Evolutionary conservation across 64 coral and sea anemone species (phyloP), one percentile per base, ranked within the genome.

Genomic region (Cladopsammia gracilis): DNA sequence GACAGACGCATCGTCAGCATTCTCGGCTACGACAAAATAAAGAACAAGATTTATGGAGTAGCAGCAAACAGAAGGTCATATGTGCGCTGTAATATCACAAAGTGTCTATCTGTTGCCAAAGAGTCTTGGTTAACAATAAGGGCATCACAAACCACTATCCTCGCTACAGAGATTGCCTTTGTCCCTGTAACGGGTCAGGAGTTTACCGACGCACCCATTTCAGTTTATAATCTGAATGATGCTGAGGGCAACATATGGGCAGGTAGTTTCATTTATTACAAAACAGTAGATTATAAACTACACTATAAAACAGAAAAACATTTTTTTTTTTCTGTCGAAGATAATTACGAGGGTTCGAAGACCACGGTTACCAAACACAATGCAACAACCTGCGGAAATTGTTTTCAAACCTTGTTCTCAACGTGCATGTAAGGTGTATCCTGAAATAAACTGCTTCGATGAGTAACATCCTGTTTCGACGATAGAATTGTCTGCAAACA

Each of bases 1-100:
- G 50, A 56, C 9, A 77, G 50, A 14, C 75, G 75, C 75, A 77
- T 77, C 16, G 75, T 77, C 50, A 77, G 75, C 50, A 77, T 77
- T 77, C 48, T 77, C 23, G 75, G 75, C 23, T 77, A 77, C 19
- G 50, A 56, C 13, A n/a, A 57, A 14, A 77, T 16, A 13, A 10
- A 54, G 50, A 48, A 77, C 48, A n/a, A 12, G 9, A 77, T 77
- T 14, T 77, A 77, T 56, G 75, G 75, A 3, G 75, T 77, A 7
- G 75, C 75, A 8, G 7, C 48, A 54, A 56, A 54, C 3, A 77
- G 50, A 56, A 77, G 10, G 53, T 23, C 75, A 19, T 77, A 77
- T 48, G n/a, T 77, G 14, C 48, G 75, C 19, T 77, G 75, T 20
- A 57, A 77, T 7, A 24, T 52, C 19, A 54, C 75, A 0, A 77